Percentiles rank a stretch among this genome's conserved stretches.
Conservation (phyloP, 2,797 vertebrate genomes). For the Lagocephalus sceleratus region DNA sequence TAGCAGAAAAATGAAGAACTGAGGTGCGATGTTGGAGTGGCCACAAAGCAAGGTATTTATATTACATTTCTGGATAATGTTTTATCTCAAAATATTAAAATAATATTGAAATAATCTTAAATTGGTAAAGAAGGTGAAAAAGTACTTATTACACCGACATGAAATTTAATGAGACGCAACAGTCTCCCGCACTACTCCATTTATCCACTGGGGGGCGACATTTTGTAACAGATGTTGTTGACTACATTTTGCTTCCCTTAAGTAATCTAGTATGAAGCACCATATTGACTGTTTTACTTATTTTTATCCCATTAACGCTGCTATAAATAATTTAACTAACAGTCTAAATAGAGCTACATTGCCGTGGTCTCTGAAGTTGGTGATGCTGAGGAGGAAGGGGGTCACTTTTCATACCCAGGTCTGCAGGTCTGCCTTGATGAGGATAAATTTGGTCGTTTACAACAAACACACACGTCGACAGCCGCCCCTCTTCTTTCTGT, state of each 20-base stretch:
- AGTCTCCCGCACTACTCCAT: constrained; percentile 23
- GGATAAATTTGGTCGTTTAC: too few relatives aligned
- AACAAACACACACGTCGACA: neutral
- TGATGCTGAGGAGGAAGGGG: too few relatives aligned
- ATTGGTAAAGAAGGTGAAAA: too few relatives aligned
- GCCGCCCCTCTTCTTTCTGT: too few relatives aligned
- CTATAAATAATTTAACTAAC: constrained; percentile 1
- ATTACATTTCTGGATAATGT: too few relatives aligned
- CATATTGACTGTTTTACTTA: constrained; percentile 6
- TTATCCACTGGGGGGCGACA: constrained; percentile 56
- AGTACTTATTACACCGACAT: too few relatives aligned
- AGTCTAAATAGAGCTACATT: neutral
- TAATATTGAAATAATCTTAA: too few relatives aligned
- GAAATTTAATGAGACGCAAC: too few relatives aligned
- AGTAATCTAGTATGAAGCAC: neutral
- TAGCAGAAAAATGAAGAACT: too few relatives aligned
- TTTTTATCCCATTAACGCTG: constrained; percentile 4
- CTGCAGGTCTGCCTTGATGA: neutral
- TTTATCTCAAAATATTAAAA: too few relatives aligned
- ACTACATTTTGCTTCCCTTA: neutral
- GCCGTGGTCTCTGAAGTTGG: constrained; percentile 5
- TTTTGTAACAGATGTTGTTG: constrained; percentile 17
- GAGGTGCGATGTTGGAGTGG: too few relatives aligned
- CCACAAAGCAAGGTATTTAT: too few relatives aligned
- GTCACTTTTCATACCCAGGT: neutral